Conservation (phyloP, 2,113 vertebrate species). For the Ptilorrhoa leucosticta region DNA sequence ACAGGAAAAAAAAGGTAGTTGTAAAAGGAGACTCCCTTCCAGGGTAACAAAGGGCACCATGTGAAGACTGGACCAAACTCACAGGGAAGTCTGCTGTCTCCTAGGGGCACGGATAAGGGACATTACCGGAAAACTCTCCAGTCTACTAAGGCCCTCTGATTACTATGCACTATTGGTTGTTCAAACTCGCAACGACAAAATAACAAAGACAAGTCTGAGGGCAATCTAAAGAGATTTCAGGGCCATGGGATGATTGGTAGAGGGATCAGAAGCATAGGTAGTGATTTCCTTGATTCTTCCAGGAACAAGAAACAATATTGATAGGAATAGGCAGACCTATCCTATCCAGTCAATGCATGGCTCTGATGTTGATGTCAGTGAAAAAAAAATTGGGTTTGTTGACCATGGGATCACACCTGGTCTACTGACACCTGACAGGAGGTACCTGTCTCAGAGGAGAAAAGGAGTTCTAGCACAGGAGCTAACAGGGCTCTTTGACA, state of each 20-base stretch:
- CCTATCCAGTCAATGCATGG: background rate
- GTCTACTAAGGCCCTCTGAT: background rate
- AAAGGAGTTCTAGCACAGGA: background rate
- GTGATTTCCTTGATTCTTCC: background rate
- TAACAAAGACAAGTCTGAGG: background rate
- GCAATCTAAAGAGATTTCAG: background rate
- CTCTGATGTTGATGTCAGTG: background rate
- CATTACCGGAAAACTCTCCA: background rate
- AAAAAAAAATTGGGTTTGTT: background rate
- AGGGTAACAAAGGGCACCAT: background rate
- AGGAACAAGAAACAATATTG: background rate
- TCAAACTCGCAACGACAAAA: accelerated
- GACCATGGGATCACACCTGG: too few relatives aligned
- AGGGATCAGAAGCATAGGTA: background rate
- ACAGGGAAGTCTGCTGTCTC: background rate
- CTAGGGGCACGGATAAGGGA: background rate
- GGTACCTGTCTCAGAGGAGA: background rate
- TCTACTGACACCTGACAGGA: background rate
- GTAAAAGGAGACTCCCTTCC: background rate
- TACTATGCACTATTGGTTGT: background rate
- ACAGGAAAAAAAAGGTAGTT: background rate
- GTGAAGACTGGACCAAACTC: background rate
- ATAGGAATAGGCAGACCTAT: background rate
- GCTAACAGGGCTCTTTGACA: background rate
- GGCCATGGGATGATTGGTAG: too few relatives aligned